Evolutionary conservation across 1,140 invertebrate genomes (phyloP).

Genomic region (Procambarus clarkii): DNA sequence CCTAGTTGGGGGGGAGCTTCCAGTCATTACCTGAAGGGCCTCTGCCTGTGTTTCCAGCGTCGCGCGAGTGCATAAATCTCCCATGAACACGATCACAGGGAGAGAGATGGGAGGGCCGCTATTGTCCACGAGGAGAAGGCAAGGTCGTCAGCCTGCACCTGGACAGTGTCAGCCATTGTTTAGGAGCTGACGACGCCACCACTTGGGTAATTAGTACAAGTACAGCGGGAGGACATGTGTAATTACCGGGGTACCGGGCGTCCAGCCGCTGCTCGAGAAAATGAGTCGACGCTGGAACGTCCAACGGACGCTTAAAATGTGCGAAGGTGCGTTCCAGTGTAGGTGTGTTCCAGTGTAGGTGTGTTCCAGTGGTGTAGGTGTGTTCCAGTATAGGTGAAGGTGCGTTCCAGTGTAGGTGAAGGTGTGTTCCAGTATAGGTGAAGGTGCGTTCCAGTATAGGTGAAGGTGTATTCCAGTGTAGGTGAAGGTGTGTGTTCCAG

Average conservation of each 20-base stretch:
- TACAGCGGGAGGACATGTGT: slow-evolving; percentile 6
- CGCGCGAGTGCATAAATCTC: slow-evolving; percentile 15
- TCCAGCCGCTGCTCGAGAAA: neutral
- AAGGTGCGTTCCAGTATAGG: no score
- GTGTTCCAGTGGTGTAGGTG: no score
- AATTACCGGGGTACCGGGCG: neutral
- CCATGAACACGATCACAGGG: neutral
- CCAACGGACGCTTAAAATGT: neutral
- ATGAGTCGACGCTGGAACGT: neutral
- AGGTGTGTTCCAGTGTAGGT: no score
- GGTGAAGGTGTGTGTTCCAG: no score
- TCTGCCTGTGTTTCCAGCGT: neutral
- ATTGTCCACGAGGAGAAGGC: slow-evolving; percentile 13
- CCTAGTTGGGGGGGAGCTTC: slow-evolving; percentile 18
- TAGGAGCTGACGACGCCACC: slow-evolving; percentile 15
- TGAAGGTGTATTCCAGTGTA: no score
- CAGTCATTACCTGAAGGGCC: slow-evolving; percentile 13
- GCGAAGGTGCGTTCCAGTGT: neutral
- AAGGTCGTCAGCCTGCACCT: neutral
- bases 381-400: no score
- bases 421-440: neutral
- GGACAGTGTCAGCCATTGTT: slow-evolving; percentile 34
- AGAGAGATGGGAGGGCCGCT: neutral
- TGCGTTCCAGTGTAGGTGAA: neutral
- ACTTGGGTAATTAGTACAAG: slow-evolving; percentile 27